Percentiles rank a stretch among this genome's conserved stretches.
These are phyloP conservation scores for Drosophila bocki DNA, from an alignment of 1,140 invertebrate genomes.

Conservation along the genomic window DNA sequence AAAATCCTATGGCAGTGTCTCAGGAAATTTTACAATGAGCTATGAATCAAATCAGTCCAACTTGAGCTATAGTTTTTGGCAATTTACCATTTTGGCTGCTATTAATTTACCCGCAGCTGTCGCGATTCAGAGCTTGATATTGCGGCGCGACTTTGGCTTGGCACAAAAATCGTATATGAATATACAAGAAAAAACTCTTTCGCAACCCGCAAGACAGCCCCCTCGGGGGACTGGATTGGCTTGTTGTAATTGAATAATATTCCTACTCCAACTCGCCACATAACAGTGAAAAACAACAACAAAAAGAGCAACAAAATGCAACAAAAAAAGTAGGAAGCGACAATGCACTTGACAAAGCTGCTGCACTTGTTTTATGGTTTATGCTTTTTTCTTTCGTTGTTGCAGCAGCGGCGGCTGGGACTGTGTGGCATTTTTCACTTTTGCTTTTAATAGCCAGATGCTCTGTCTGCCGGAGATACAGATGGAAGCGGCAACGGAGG, in stretches of 20 bases:
- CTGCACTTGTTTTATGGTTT: conserved; percentile 36
- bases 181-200: conserved; percentile 45
- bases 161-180: conserved; percentile 43
- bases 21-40: background rate
- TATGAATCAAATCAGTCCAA: background rate
- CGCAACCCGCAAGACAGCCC: conserved; percentile 49
- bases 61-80: background rate
- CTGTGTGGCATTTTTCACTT: conserved; percentile 76
- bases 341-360: conserved; percentile 75
- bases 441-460: conserved; percentile 77
- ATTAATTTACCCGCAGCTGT: conserved; percentile 12
- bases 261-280: conserved; percentile 62
- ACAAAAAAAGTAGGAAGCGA: conserved; percentile 64
- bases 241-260: conserved; percentile 79
- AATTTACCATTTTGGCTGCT: background rate
- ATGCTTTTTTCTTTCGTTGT: conserved; percentile 30
- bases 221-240: conserved; percentile 64
- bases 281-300: conserved; percentile 28
- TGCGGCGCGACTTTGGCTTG: conserved; percentile 28
- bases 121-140: conserved; percentile 10
- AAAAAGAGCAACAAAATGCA: background rate
- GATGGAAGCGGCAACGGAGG: conserved; percentile 10
- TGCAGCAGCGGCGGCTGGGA: conserved; percentile 35
- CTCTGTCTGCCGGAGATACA: conserved; percentile 21
- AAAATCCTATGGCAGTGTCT: background rate